Percentiles rank a stretch among this genome's conserved stretches.
Conservation (phyloP, 2,888 invertebrate species). For the Drosophila kambysellisi region DNA sequence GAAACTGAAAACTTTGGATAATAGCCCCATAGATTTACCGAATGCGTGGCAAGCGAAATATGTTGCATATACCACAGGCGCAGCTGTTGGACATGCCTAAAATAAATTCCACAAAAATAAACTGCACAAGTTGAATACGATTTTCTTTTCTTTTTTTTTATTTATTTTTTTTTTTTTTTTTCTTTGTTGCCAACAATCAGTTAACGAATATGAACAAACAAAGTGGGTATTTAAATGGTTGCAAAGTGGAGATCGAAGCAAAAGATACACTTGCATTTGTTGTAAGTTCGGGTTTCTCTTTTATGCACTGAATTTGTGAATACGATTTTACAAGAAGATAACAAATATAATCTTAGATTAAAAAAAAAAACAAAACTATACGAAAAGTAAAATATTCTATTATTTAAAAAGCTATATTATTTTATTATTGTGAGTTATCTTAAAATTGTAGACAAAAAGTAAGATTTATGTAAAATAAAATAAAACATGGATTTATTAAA, state of each 20-base stretch:
- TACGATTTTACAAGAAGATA: neutral
- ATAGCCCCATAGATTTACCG: constrained; percentile 62
- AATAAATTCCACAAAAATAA: constrained; percentile 15
- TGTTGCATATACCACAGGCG: constrained; percentile 49
- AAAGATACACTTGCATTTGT: constrained; percentile 2
- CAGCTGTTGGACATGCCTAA: constrained; percentile 54
- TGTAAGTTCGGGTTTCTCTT: neutral
- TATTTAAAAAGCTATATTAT: neutral
- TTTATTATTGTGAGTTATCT: neutral
- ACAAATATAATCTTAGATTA: neutral
- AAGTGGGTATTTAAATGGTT: neutral
- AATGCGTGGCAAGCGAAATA: constrained; percentile 36
- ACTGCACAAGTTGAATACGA: constrained; percentile 32
- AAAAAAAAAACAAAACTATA: too few species aligned
- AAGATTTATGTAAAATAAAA: neutral
- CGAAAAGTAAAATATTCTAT: neutral
- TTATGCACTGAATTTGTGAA: neutral
- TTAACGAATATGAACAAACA: neutral
- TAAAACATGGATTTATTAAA: neutral
- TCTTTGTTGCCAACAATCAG: constrained; percentile 14
- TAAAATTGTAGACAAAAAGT: neutral
- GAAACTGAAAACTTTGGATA: constrained; percentile 60
- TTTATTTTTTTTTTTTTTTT: neutral
- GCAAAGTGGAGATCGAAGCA: neutral
- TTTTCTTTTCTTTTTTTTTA: neutral